Conservation (phyloP, 2,888 invertebrate genomes). For the Synergus laeviventris region DNA sequence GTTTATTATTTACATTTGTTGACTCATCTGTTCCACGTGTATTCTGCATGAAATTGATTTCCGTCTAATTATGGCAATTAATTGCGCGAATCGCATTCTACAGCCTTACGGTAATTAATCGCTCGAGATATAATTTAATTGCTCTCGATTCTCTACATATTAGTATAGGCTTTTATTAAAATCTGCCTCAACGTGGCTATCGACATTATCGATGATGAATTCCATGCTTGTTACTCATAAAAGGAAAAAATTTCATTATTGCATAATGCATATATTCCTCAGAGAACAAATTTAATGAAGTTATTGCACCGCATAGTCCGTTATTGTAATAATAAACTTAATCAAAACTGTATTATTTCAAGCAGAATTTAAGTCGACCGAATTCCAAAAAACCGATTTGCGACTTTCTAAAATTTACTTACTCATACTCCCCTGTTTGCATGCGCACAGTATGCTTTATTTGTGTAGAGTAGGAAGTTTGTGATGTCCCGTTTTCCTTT, state of each 20-base stretch:
- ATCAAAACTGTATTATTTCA: neutral
- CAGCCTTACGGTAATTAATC: constrained; percentile 42
- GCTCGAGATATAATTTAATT: constrained; percentile 24
- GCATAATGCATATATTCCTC: no score
- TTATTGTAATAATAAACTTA: no score
- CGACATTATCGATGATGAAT: neutral
- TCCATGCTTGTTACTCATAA: neutral
- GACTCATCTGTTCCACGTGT: constrained; percentile 9
- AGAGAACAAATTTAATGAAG: neutral
- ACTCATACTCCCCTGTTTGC: constrained; percentile 3
- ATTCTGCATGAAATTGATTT: constrained; percentile 38
- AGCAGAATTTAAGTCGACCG: neutral
- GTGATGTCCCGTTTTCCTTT: constrained; percentile 7
- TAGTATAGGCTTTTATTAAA: neutral
- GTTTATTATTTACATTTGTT: constrained; percentile 41
- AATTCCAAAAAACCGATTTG: constrained; percentile 28
- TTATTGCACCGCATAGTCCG: neutral
- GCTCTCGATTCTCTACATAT: constrained; percentile 1
- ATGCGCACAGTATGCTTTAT: constrained; percentile 30
- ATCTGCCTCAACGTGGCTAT: neutral
- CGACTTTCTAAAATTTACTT: constrained; percentile 13
- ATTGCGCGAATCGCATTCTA: constrained; percentile 33
- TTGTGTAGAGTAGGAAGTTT: constrained; percentile 19
- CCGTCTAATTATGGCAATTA: constrained; percentile 18
- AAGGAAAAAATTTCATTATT: neutral